A percentile compares a stretch with the other conserved stretches of the same genome.
These are phyloP conservation scores for Sebastes aleutianus DNA, from an alignment of 2,797 vertebrate species.

Conservation along the genomic window DNA sequence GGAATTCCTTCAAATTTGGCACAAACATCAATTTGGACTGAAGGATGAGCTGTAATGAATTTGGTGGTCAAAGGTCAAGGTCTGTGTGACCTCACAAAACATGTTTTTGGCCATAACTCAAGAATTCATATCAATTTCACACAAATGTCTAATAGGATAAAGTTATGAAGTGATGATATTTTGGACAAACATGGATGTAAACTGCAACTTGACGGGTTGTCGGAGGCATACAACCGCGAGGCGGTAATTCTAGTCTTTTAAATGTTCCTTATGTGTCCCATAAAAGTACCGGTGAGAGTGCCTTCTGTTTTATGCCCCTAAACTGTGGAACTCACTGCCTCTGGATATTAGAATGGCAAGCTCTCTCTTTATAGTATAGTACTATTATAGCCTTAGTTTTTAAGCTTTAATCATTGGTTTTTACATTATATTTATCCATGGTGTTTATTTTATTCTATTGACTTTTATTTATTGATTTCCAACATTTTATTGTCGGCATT, in stretches of 20 bases:
- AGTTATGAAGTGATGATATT: background rate
- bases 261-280: background rate
- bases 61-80: too few relatives aligned
- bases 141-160: background rate
- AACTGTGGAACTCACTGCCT: background rate
- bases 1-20: too few relatives aligned
- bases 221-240: too few relatives aligned
- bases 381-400: background rate
- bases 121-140: background rate
- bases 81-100: too few relatives aligned
- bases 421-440: background rate
- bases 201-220: background rate
- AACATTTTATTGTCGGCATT: too few relatives aligned
- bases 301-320: background rate
- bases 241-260: background rate
- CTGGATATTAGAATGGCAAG: background rate
- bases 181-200: background rate
- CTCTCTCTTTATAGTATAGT: background rate
- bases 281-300: background rate
- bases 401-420: background rate
- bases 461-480: background rate
- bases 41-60: too few relatives aligned
- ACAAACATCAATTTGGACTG: too few relatives aligned
- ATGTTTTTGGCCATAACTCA: background rate
- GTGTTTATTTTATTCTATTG: background rate